These are phyloP conservation scores for Ptilonorhynchus violaceus DNA, from an alignment of 2,113 vertebrate species.

Conservation along the genomic window DNA sequence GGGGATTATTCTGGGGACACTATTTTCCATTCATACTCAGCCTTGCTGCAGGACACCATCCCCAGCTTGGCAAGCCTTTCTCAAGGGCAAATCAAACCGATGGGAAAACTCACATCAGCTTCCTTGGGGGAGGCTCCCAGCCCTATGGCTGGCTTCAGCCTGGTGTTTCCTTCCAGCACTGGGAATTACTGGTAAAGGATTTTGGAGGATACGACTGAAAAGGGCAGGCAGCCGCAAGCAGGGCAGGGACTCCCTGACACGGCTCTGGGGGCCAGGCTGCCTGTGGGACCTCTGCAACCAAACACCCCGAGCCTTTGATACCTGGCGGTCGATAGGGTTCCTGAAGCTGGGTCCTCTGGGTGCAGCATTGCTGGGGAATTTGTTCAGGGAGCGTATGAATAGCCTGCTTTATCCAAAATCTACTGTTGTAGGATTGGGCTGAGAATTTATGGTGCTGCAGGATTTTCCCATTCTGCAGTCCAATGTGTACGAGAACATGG, in stretches of 20 bases:
- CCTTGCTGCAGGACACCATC: fast-evolving
- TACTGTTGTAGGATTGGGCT: neutral
- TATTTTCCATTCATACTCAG: neutral
- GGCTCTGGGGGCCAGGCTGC: neutral
- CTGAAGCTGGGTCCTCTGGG: neutral
- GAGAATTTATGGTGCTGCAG: neutral
- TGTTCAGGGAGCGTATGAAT: fast-evolving
- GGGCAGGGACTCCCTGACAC: fast-evolving
- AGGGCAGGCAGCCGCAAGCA: fast-evolving
- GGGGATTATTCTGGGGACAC: neutral
- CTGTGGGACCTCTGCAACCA: neutral
- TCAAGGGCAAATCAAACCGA: neutral
- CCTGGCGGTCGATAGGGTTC: fast-evolving
- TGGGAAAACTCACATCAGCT: neutral
- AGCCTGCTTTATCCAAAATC: neutral
- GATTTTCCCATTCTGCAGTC: neutral
- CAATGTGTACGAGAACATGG: fast-evolving
- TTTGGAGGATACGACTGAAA: neutral
- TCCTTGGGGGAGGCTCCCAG: neutral
- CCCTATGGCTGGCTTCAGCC: neutral
- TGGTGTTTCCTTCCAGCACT: neutral
- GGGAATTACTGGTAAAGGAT: neutral
- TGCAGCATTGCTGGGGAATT: fast-evolving
- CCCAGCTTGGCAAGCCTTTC: neutral
- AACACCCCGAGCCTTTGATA: neutral